These are phyloP conservation scores for Eurypyga helias DNA, from an alignment of 2,113 vertebrate genomes.

Conservation along the genomic window DNA sequence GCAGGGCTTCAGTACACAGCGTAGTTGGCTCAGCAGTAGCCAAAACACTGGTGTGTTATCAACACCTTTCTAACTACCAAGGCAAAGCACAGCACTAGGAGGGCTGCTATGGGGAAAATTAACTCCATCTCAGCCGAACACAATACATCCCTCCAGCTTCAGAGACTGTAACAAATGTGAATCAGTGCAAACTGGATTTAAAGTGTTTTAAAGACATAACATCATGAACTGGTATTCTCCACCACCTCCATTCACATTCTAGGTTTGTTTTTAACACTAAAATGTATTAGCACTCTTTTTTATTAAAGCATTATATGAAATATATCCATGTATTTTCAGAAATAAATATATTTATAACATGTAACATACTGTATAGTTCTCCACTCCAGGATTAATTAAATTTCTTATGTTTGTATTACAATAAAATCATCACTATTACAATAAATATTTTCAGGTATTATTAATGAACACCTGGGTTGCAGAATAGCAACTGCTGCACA, in stretches of 20 bases:
- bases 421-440: conserved; percentile 15
- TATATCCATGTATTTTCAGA: conserved; percentile 19
- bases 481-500: background rate
- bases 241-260: background rate
- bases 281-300: conserved; percentile 10
- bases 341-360: conserved; percentile 57
- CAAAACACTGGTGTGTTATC: no score
- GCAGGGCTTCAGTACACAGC: no score
- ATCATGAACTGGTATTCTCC: background rate
- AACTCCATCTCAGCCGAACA: no score
- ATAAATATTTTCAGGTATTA: background rate
- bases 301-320: conserved; percentile 26
- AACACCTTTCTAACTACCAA: no score
- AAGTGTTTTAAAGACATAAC: background rate
- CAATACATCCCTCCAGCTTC: background rate
- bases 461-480: background rate
- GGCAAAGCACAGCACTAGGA: no score
- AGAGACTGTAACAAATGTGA: background rate
- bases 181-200: background rate
- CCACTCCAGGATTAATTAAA: background rate
- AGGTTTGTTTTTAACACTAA: background rate
- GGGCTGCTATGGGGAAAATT: no score
- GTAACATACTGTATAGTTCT: conserved; percentile 60
- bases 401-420: no score
- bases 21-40: no score